These are phyloP conservation scores for Globia sparganii DNA, from an alignment of 2,888 invertebrate genomes.

Conservation along the genomic window DNA sequence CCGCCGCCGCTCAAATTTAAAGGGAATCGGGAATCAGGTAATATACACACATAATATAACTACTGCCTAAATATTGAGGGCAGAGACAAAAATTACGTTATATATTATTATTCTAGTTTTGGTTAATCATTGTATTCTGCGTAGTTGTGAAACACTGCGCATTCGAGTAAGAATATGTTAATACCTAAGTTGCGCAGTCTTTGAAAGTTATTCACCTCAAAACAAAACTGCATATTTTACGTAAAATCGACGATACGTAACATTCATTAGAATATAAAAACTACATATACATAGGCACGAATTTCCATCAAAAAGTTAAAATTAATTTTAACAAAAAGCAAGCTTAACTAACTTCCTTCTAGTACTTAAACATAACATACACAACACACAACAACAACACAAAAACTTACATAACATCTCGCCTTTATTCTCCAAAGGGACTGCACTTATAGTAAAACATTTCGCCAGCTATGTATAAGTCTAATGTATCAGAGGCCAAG, in stretches of 20 bases:
- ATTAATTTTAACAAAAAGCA: not conserved
- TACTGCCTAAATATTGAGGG: conserved; percentile 28
- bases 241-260: not conserved
- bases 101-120: conserved; percentile 7
- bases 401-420: too few relatives aligned
- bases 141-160: conserved; percentile 3
- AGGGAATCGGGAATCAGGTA: conserved; percentile 69
- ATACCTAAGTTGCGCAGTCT: not conserved
- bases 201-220: conserved; percentile 11
- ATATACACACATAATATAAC: conserved; percentile 44
- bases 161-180: conserved; percentile 13
- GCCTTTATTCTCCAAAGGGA: not conserved
- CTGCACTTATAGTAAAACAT: too few relatives aligned
- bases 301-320: not conserved
- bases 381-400: too few relatives aligned
- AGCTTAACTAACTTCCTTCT: not conserved
- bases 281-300: not conserved
- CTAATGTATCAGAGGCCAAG: too few relatives aligned
- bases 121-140: not conserved
- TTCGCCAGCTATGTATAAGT: too few relatives aligned
- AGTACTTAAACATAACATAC: not conserved
- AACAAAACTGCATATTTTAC: conserved; percentile 3
- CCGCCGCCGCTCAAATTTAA: conserved; percentile 74
- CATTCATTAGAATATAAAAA: not conserved
- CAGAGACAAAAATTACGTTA: conserved; percentile 3